phyloP scores from a whole-genome alignment of 1,140 invertebrate species.

The Lepidurus packardi region DNA sequence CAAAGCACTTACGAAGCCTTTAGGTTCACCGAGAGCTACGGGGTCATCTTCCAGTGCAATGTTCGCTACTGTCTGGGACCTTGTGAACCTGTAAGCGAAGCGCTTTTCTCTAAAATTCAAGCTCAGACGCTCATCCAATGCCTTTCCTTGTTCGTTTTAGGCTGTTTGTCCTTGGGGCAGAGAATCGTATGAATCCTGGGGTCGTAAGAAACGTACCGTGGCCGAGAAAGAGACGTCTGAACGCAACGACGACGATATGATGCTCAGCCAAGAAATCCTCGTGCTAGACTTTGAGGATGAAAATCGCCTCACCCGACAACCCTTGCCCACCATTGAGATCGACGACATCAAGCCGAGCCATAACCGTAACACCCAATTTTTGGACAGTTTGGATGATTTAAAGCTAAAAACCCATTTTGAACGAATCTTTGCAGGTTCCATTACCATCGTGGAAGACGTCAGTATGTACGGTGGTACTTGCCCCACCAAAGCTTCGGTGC shows the following conservation, averaged over 20 bases:
- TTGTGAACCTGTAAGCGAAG: conserved; percentile 71
- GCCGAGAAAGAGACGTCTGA: conserved; percentile 47
- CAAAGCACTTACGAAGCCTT: conserved; percentile 91
- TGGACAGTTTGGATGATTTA: too few relatives aligned
- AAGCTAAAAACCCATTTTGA: neutral
- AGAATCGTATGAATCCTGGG: conserved; percentile 82
- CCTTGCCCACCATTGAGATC: conserved; percentile 4
- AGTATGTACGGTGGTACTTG: conserved; percentile 52
- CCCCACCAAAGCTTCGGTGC: conserved; percentile 79
- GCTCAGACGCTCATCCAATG: neutral
- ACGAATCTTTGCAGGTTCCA: conserved; percentile 25
- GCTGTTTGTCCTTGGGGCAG: conserved; percentile 81
- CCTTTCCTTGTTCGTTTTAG: conserved; percentile 45
- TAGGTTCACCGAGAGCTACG: conserved; percentile 90
- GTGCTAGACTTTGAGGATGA: conserved; percentile 86
- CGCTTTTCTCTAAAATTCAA: neutral
- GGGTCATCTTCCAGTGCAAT: conserved; percentile 95
- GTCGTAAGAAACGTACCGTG: conserved; percentile 67
- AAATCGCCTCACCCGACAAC: conserved; percentile 45
- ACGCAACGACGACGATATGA: conserved; percentile 69
- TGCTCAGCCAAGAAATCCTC: conserved; percentile 85
- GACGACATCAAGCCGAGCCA: conserved; percentile 1
- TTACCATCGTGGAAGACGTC: conserved; percentile 29
- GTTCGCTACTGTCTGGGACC: conserved; percentile 93
- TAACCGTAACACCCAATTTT: neutral